These are phyloP conservation scores for Machimus atricapillus DNA, from an alignment of 2,888 invertebrate species.

Conservation along the genomic window DNA sequence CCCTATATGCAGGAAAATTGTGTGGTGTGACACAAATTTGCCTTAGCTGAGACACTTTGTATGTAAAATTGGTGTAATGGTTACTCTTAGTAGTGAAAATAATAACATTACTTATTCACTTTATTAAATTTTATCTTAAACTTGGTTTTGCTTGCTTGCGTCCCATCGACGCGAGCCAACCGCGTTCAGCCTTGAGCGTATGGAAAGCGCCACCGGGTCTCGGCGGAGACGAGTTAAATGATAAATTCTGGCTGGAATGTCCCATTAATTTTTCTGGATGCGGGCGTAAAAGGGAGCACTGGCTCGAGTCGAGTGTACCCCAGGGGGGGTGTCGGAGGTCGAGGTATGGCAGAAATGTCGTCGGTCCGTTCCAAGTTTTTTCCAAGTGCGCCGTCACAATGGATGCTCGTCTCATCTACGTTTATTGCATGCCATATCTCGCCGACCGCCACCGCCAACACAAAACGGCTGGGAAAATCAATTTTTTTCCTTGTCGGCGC, in stretches of 20 bases:
- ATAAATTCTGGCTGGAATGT: neutral
- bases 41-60: no score
- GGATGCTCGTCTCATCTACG: neutral
- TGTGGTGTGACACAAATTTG: no score
- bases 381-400: neutral
- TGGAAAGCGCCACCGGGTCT: neutral
- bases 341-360: neutral
- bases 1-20: no score
- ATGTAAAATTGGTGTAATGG: no score
- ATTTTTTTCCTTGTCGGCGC: neutral
- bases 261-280: neutral
- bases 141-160: neutral
- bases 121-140: neutral
- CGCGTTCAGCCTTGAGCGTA: neutral
- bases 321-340: neutral
- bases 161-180: neutral
- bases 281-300: neutral
- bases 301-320: neutral
- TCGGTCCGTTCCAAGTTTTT: neutral
- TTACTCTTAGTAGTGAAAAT: no score
- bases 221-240: neutral
- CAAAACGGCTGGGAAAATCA: neutral
- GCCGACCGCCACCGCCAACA: neutral
- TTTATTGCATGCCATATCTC: slow-evolving; percentile 4
- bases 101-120: neutral